Evolutionary conservation across 2,888 invertebrate species (phyloP), one percentile per base, ranked within the genome.

Genomic region (Sesia bembeciformis): DNA sequence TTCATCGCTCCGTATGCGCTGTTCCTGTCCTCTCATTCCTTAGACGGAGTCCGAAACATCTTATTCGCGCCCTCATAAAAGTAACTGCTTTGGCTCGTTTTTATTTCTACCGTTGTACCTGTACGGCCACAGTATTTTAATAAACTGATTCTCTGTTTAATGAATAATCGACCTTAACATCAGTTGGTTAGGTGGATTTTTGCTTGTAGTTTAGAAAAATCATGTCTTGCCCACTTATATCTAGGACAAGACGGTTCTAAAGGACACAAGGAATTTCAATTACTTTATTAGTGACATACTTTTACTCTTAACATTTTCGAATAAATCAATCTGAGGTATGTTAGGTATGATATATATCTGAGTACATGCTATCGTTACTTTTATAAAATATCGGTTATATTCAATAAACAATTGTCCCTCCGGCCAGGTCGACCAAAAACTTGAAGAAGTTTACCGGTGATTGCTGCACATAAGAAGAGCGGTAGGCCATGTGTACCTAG

Each of bases 41-140:
- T 77, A 84, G 84, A 81, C 81, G 76, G 78, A 84, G 84, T 87
- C 85, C 85, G 82, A 88, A 88, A 88, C 88, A 88, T 88, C 88
- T 89, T 89, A 88, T 89, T 89, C 89, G 84, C 89, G 89, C 88
- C 86, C 89, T 88, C 89, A 88, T 89, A 89, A 88, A 89, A 87
- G 89, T 88, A 88, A 89, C 89, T 87, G 86, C 86, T 84, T 86
- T 80, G 85, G 74, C 81, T 85, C 84, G 84, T 88, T 88, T 89
- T 88, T 88, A 88, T 89, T 86, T 87, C 86, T 81, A 77, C 84
- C 79, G 78, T 81, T 81, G 77, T 88, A 87, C 87, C 87, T 87
- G 87, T 80, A 85, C 86, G 84, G 85, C 84, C 86, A 77, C 86
- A 86, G 87, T 88, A 87, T 88, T 88, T 88, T 89, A 88, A 88